phyloP scores from a whole-genome alignment of 2,113 vertebrate genomes.

The Etheostoma cragini region DNA sequence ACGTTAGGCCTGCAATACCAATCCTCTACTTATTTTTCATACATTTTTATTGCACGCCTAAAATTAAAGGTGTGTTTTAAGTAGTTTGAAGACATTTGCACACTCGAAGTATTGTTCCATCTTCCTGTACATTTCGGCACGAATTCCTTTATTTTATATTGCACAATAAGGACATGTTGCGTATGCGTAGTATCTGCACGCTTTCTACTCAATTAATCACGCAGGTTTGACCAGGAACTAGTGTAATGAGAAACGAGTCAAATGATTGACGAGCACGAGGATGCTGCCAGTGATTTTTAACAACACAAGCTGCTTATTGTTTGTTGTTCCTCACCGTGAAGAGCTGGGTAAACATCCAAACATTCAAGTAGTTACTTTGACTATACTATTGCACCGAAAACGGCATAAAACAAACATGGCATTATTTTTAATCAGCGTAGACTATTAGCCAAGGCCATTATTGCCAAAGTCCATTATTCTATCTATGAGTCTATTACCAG shows the following conservation, averaged over 20 bases:
- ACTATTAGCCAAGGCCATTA: constrained; percentile 76
- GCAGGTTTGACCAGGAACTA: constrained; percentile 75
- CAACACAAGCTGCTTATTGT: constrained; percentile 75
- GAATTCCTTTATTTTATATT: neutral
- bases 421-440: constrained; percentile 79
- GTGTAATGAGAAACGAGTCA: constrained; percentile 75
- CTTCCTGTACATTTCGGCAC: neutral
- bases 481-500: constrained; percentile 75
- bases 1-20: neutral
- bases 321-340: constrained; percentile 71
- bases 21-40: neutral
- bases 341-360: constrained; percentile 64
- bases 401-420: constrained; percentile 59
- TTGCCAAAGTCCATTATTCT: constrained; percentile 77
- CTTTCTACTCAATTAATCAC: constrained; percentile 74
- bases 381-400: constrained; percentile 47
- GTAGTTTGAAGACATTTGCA: neutral
- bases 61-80: neutral
- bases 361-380: constrained; percentile 52
- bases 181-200: constrained; percentile 57
- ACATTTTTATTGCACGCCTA: neutral
- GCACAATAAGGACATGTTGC: constrained; percentile 62
- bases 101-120: accelerated
- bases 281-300: constrained; percentile 67
- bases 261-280: constrained; percentile 74